Evolutionary conservation across 2,888 invertebrate genomes (phyloP).

Genomic region (Lordiphosa fenestrarum): DNA sequence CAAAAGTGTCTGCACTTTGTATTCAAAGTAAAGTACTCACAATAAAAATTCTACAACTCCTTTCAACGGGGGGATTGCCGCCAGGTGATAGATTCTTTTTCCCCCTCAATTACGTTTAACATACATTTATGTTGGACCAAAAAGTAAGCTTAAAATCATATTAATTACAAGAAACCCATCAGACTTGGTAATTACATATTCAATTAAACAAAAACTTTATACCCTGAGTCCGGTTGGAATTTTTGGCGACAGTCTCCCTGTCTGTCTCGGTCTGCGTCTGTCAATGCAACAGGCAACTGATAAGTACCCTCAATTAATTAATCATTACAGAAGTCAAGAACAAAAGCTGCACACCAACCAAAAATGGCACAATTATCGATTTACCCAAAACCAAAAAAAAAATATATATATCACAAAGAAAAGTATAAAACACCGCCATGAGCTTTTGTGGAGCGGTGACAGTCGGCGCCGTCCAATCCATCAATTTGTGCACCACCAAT

Average conservation of each 20-base stretch:
- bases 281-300: conserved; percentile 34
- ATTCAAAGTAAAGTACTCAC: too few relatives aligned
- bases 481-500: conserved; percentile 77
- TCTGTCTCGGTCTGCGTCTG: conserved; percentile 24
- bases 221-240: conserved; percentile 24
- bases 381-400: conserved; percentile 37
- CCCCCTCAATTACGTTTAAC: too few relatives aligned
- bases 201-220: conserved; percentile 39
- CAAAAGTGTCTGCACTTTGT: too few relatives aligned
- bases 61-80: too few relatives aligned
- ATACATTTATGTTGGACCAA: not conserved
- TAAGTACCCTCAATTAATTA: conserved; percentile 61
- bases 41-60: too few relatives aligned
- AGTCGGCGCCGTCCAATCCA: conserved; percentile 78
- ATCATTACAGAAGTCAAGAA: conserved; percentile 60
- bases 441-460: conserved; percentile 50
- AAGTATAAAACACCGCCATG: conserved; percentile 56
- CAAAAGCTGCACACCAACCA: conserved; percentile 46
- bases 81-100: too few relatives aligned
- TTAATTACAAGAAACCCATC: conserved; percentile 48
- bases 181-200: conserved; percentile 50
- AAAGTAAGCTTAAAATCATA: conserved; percentile 61
- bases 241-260: conserved; percentile 50
- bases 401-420: conserved; percentile 52
- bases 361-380: conserved; percentile 37